phyloP scores from a whole-genome alignment of 2,113 vertebrate species.

The Arizona elegans region DNA sequence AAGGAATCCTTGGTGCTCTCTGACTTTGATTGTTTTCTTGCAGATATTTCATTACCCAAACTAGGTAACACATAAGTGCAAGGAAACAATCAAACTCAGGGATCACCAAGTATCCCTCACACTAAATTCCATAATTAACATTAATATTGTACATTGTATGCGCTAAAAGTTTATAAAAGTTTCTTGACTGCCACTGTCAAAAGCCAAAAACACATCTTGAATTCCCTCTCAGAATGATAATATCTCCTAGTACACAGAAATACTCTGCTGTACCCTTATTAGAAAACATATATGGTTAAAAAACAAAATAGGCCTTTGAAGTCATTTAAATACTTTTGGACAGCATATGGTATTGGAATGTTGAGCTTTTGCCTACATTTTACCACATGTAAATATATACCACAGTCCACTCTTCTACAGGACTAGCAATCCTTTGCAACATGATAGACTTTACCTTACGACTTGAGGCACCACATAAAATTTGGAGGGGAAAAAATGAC shows the following conservation, averaged over 20 bases:
- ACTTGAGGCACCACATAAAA: background rate
- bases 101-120: background rate
- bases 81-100: background rate
- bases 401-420: background rate
- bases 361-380: background rate
- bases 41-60: background rate
- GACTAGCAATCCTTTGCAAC: background rate
- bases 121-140: background rate
- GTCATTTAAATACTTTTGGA: background rate
- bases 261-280: background rate
- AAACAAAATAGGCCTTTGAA: background rate
- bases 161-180: background rate
- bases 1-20: background rate
- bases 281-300: background rate
- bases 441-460: background rate
- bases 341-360: background rate
- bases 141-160: background rate
- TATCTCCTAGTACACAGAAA: background rate
- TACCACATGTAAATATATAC: background rate
- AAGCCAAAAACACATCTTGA: background rate
- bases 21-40: background rate
- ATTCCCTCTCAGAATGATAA: background rate
- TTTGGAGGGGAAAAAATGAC: background rate
- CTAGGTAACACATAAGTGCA: background rate
- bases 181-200: background rate